A percentile compares a stretch with the other conserved stretches of the same genome.
phyloP scores from a whole-genome alignment of 2,888 invertebrate species.

The Orchesellides sinensis region DNA sequence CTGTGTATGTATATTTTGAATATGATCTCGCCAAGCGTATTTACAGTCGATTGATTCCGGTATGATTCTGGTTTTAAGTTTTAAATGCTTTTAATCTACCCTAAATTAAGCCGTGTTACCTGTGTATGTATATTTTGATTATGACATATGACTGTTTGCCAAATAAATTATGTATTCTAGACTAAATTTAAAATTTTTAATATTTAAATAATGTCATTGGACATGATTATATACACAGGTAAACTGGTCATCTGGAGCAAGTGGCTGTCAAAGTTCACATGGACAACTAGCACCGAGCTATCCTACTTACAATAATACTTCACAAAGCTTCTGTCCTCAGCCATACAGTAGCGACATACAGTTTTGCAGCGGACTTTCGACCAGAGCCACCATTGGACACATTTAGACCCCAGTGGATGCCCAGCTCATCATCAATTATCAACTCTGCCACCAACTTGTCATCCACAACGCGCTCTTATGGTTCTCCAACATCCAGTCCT shows the following conservation, averaged over 20 bases:
- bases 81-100: too few relatives aligned
- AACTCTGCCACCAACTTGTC: constrained; percentile 55
- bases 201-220: too few relatives aligned
- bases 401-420: constrained; percentile 72
- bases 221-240: too few relatives aligned
- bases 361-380: constrained; percentile 89
- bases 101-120: too few relatives aligned
- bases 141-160: too few relatives aligned
- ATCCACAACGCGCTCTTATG: constrained; percentile 59
- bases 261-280: constrained; percentile 76
- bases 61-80: too few relatives aligned
- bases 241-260: constrained; percentile 81
- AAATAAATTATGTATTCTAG: too few relatives aligned
- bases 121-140: too few relatives aligned
- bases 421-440: constrained; percentile 73
- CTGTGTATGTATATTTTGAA: too few relatives aligned
- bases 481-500: constrained; percentile 52
- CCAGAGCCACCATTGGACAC: constrained; percentile 78
- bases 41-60: too few relatives aligned
- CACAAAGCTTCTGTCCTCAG: constrained; percentile 76
- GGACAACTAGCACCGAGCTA: constrained; percentile 79
- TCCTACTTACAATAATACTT: constrained; percentile 63
- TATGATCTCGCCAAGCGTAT: too few relatives aligned
- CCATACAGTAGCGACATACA: constrained; percentile 87
- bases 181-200: too few relatives aligned